Base-by-base conservation (phyloP, 1,140 invertebrate genomes). In the Branchinecta lynchi region DNA sequence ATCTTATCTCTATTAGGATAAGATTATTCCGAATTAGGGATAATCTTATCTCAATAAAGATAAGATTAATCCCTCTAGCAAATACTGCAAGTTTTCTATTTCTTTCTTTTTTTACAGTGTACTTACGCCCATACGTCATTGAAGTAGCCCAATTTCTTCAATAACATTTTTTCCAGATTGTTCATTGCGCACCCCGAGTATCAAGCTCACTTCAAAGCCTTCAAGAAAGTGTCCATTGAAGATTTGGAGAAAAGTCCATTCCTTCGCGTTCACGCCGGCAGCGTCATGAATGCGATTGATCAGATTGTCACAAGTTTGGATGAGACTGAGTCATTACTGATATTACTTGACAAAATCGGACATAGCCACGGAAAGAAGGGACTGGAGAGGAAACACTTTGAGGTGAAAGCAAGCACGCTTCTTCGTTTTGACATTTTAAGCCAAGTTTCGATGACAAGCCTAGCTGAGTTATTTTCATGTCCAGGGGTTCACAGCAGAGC, bases 201-300 rank as follows among this genome's bases (percentile, higher is more conserved):
- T 6, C 51, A 60, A 60, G 12, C 12, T 12, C 17, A 60, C 17
- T 60, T 60, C 51, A 60, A 60, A 60, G 51, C 51, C 12, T 60
- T 60, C 17, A 60, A 60, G 12, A 60, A 60, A 20, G 51, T 60
- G 51, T 60, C 51, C 6, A 12, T 60, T 15, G 51, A 60, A 20
- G 51, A 60, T 60, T 60, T 60, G 17, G 51, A 60, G 51, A 60
- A 60, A 20, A 60, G 51, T 60, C 51, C 51, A 60, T 60, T 60
- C 6, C 51, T 60, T 15, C 12, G 17, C 12, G 51, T 20, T 15
- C 51, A 60, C 17, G 51, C 51, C 17, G 17, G 12, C 51, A 15
- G 12, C 17, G 51, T 60, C 51, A 60, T 60, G 51, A 60, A 20
- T 60, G 51, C 51, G 12, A 60, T 60, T 60, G 17, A 60, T 60